A percentile compares a stretch with the other conserved stretches of the same genome.
Evolutionary conservation across 2,797 vertebrate genomes (phyloP).

Genomic region (Paramormyrops hopkinsi): DNA sequence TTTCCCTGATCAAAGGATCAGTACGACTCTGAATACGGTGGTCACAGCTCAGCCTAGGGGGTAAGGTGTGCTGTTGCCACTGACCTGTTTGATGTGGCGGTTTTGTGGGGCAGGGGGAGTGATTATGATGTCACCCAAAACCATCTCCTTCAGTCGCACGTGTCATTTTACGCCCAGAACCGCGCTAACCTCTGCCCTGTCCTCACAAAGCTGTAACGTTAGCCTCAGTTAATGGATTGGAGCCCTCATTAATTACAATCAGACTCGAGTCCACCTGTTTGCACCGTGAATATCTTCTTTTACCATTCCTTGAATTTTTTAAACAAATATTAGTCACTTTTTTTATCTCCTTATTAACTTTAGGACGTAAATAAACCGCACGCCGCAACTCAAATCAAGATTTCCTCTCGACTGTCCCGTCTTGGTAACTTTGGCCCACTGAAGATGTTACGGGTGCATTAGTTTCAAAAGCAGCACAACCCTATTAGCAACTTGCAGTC

Average conservation of each 20-base stretch:
- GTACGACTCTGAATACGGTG: neutral
- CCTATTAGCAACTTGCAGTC: neutral
- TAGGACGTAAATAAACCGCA: neutral
- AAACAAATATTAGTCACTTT: neutral
- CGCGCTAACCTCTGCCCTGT: neutral
- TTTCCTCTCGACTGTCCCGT: neutral
- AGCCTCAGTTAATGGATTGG: neutral
- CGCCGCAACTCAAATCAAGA: neutral
- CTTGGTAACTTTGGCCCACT: neutral
- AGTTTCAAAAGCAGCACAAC: neutral
- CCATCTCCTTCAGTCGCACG: neutral
- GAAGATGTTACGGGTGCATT: neutral
- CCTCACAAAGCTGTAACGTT: neutral
- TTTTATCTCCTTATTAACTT: neutral
- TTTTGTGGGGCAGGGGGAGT: neutral
- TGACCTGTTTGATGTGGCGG: constrained; percentile 13
- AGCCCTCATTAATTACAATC: neutral
- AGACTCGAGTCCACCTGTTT: neutral
- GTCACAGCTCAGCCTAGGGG: neutral
- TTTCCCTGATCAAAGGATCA: neutral
- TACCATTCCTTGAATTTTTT: neutral
- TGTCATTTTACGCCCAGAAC: neutral
- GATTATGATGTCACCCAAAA: neutral
- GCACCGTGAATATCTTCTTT: neutral
- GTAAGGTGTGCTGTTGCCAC: neutral